phyloP scores from a whole-genome alignment of 2,797 vertebrate genomes.

The Psittacula echo region DNA sequence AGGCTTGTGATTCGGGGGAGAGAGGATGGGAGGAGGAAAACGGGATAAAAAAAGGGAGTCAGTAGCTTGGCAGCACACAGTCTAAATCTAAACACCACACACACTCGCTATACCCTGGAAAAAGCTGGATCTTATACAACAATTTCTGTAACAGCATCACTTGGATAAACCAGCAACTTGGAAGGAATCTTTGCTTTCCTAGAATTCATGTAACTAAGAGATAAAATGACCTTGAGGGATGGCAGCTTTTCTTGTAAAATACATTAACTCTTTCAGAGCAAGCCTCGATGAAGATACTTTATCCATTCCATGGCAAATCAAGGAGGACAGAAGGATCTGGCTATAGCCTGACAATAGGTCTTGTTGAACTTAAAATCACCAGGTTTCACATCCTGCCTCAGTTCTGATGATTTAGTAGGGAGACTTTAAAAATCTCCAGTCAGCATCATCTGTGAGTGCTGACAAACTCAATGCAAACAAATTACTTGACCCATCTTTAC shows the following conservation, averaged over 20 bases:
- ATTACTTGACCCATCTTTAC: not conserved
- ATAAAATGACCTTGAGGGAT: conserved; percentile 63
- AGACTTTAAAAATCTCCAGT: not conserved
- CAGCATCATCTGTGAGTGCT: not conserved
- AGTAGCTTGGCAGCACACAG: conserved; percentile 78
- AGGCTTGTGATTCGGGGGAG: conserved; percentile 64
- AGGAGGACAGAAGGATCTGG: not conserved
- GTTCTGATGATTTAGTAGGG: not conserved
- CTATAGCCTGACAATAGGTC: not conserved
- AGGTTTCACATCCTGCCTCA: not conserved
- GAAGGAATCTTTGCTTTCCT: conserved; percentile 73
- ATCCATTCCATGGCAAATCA: not conserved
- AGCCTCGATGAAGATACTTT: not conserved
- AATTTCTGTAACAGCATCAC: conserved; percentile 68
- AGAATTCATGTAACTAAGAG: conserved; percentile 74
- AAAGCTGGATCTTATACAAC: conserved; percentile 72
- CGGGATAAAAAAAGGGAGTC: conserved; percentile 47
- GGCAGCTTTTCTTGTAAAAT: conserved; percentile 51
- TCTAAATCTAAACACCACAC: conserved; percentile 78
- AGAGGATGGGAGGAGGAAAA: conserved; percentile 13
- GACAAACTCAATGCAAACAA: not conserved
- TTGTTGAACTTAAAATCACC: not conserved
- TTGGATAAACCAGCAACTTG: conserved; percentile 68
- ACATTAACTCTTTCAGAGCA: conserved; percentile 50
- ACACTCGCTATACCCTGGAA: conserved; percentile 50